These are phyloP conservation scores for Megalonaias nervosa DNA, from an alignment of 1,140 invertebrate species.

Conservation along the genomic window DNA sequence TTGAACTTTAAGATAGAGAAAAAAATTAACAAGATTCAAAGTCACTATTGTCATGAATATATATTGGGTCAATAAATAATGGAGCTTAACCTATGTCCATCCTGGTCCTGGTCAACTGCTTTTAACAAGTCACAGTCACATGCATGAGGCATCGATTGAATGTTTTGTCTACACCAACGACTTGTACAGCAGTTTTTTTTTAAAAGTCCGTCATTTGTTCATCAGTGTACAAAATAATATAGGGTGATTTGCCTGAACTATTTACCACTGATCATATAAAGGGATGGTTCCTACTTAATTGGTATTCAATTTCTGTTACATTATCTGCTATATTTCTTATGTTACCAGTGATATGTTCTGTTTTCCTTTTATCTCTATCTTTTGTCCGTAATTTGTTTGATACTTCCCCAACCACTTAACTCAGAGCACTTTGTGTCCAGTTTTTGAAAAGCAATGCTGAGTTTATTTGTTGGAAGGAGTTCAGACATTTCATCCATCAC, in stretches of 20 bases:
- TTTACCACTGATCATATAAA: slow-evolving; percentile 27
- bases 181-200: slow-evolving; percentile 28
- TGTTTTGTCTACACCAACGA: slow-evolving; percentile 40
- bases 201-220: slow-evolving; percentile 27
- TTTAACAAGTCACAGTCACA: slow-evolving; percentile 30
- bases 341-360: not conserved
- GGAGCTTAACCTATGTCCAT: not conserved
- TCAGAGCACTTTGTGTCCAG: no score
- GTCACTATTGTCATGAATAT: slow-evolving; percentile 36
- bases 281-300: slow-evolving; percentile 10
- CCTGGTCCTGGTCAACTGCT: slow-evolving; percentile 14
- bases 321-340: slow-evolving; percentile 35
- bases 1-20: slow-evolving; percentile 14
- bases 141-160: slow-evolving; percentile 40
- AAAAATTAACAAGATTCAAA: slow-evolving; percentile 27
- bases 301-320: slow-evolving; percentile 28
- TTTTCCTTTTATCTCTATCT: slow-evolving; percentile 11
- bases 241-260: slow-evolving; percentile 15
- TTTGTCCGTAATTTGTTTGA: not conserved
- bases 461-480: no score
- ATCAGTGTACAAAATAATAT: slow-evolving; percentile 33
- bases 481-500: no score
- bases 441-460: no score
- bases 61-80: slow-evolving; percentile 31
- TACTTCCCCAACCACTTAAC: no score